Base-by-base conservation (phyloP, 2,888 invertebrate species). In the Ryuthela nishihirai region DNA sequence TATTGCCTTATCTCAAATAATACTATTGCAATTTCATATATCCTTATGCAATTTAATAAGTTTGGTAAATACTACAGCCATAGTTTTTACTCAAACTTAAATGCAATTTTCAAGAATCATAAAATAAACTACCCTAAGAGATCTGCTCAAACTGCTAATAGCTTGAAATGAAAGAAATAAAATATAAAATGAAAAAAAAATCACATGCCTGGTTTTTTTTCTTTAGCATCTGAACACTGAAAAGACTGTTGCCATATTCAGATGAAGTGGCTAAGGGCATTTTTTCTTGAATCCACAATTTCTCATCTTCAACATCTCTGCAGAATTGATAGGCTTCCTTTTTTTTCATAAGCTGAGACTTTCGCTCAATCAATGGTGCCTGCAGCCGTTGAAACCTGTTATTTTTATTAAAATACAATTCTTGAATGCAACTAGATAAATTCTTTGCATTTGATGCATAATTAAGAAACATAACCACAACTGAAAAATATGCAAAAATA, bases 301-400 rank as follows among this genome's bases (percentile, higher is more conserved):
- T 89, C 76, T 99, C 99, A 74, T 99, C 99, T 73, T 98, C 99
- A 50, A 99, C 86, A 73, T 99, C 99, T 64, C 99, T 85, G 64
- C 95, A 83, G 81, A 99, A 99, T 75, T 83, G 80, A 82, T 88
- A 91, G 10, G 93, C 93, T 75, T 93, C 93, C 78, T 99, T 99
- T 79, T 97, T 98, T 82, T 97, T 95, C 68, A 95, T 92, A 69
- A 99, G 77, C 26, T 93, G 85, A 48, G 81, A 79, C 69, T 98
- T 92, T 0, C 97, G 82, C 67, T 90, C 88, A 61, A 91, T 75
- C 46, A 99, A 76, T 0, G 98, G 99, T 25, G 89, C 92, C 74
- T 97, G 93, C 59, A 99, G 83, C 72, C 91, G 88, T 66, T 91
- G 87, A 76, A 98, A 97, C 56, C 76, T 75, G 64, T 42, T 42